phyloP scores from a whole-genome alignment of 2,888 invertebrate species.

The Megastigmus dorsalis region DNA sequence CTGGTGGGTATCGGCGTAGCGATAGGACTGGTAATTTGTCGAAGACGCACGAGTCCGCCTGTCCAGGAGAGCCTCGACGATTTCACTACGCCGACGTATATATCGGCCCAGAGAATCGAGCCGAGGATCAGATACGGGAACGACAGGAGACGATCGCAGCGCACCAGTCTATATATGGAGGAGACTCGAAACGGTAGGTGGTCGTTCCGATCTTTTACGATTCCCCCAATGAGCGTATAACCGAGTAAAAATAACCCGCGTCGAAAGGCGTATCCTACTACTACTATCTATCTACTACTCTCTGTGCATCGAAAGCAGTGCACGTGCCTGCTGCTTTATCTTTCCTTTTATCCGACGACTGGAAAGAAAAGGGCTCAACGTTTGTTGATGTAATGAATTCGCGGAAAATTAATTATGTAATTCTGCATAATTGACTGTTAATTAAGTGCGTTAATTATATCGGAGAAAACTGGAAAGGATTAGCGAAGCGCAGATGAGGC shows the following conservation, averaged over 20 bases:
- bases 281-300: too few species aligned
- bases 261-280: too few species aligned
- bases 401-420: too few species aligned
- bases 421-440: too few species aligned
- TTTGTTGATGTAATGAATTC: too few species aligned
- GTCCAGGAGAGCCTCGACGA: conserved; percentile 65
- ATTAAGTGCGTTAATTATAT: too few species aligned
- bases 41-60: conserved; percentile 62
- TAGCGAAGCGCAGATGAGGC: too few species aligned
- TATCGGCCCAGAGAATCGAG: conserved; percentile 68
- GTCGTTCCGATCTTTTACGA: neutral
- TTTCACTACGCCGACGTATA: conserved; percentile 71
- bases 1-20: conserved; percentile 71
- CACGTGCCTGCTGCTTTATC: too few species aligned
- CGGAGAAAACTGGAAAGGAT: too few species aligned
- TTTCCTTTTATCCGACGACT: too few species aligned
- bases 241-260: neutral
- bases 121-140: conserved; percentile 68
- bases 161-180: conserved; percentile 69
- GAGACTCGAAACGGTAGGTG: conserved; percentile 69
- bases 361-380: too few species aligned
- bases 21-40: conserved; percentile 70
- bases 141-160: conserved; percentile 67
- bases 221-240: neutral
- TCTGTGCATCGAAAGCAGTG: too few species aligned